These are phyloP conservation scores for Galerucella calmariensis DNA, from an alignment of 2,888 invertebrate species.

Conservation along the genomic window DNA sequence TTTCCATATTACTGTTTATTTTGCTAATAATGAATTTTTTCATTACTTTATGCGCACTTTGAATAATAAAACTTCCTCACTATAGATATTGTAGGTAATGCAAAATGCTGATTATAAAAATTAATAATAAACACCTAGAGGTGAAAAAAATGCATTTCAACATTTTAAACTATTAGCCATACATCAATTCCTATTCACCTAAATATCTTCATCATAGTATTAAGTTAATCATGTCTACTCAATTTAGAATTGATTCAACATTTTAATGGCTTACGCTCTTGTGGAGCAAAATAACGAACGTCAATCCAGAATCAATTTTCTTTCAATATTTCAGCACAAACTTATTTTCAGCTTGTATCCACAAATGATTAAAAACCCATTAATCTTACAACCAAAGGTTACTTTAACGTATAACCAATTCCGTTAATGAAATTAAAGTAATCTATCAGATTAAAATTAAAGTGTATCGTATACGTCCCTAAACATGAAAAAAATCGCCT, in stretches of 20 bases:
- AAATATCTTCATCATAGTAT: neutral
- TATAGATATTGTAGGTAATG: too few species aligned
- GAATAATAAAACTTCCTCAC: too few species aligned
- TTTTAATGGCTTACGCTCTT: neutral
- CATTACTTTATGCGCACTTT: too few species aligned
- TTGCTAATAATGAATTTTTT: too few species aligned
- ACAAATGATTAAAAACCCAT: constrained; percentile 55
- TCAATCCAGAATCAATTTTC: constrained; percentile 19
- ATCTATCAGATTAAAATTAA: constrained; percentile 53
- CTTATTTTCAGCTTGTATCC: constrained; percentile 28
- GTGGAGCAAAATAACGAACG: neutral
- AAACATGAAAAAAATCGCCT: constrained; percentile 30
- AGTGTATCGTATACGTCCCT: constrained; percentile 10
- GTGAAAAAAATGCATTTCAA: too few species aligned
- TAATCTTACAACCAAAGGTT: constrained; percentile 50
- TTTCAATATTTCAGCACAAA: constrained; percentile 13
- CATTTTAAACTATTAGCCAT: too few species aligned
- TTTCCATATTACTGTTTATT: too few species aligned
- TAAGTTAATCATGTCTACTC: neutral
- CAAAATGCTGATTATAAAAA: too few species aligned
- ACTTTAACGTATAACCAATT: constrained; percentile 47
- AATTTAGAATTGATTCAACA: neutral
- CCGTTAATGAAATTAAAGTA: constrained; percentile 57
- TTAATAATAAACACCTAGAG: too few species aligned
- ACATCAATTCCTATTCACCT: neutral